Evolutionary conservation across 2,888 invertebrate species (phyloP).

Genomic region (Odontothrips loti): DNA sequence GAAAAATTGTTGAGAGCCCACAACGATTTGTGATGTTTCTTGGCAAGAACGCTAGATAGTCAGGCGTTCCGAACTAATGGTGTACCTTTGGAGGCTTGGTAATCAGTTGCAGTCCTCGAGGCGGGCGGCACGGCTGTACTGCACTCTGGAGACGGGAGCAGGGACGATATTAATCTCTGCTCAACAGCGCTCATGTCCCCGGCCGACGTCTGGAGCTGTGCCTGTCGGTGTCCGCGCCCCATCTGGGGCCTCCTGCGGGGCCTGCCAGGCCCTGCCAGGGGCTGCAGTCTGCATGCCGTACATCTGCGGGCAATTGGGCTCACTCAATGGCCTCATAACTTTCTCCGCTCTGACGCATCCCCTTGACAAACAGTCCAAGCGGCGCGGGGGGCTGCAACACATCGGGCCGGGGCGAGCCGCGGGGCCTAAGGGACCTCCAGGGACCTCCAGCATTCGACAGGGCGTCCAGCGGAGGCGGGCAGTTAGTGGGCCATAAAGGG

Average conservation of each 20-base stretch:
- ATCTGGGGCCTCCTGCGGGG: not conserved
- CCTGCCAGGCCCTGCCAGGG: not conserved
- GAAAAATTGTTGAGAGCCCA: no score
- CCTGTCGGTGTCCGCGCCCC: not conserved
- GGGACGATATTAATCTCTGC: no score
- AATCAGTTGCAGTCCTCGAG: no score
- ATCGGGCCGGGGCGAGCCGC: not conserved
- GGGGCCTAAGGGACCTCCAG: not conserved
- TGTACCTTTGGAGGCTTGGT: no score
- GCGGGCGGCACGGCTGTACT: no score
- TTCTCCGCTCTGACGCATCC: not conserved
- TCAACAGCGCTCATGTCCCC: no score
- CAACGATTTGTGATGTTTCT: no score
- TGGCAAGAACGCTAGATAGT: no score
- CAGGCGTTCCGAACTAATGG: no score
- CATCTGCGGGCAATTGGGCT: not conserved
- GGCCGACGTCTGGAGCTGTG: not conserved
- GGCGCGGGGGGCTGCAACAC: not conserved
- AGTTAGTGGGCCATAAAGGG: no score
- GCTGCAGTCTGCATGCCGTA: not conserved
- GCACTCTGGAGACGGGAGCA: no score
- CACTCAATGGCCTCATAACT: not conserved
- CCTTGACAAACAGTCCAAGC: not conserved
- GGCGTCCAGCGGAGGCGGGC: not conserved
- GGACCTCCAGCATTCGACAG: not conserved